Base-by-base conservation (phyloP, 2,797 vertebrate genomes). In the Cirrhinus molitorella region DNA sequence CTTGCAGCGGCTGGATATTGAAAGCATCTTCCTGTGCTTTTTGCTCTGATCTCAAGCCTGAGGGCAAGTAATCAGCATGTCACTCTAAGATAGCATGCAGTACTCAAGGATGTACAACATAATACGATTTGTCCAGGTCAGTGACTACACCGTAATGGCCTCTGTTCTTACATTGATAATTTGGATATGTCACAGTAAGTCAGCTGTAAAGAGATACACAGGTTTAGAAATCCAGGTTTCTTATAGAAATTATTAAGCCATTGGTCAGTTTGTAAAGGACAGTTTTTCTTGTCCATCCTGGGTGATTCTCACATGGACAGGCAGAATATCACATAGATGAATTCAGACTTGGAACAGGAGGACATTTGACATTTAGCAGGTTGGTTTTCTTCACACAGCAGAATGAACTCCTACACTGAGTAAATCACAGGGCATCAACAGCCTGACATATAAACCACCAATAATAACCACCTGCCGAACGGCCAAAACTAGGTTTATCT, bases 311-410 rank as follows among this genome's bases (percentile, higher is more conserved):
- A 73, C 72, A 80, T 71, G 67, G 72, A 65, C 55, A 78, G 23
- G 34, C 79, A 65, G 40, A 68, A 81, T 75, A 67, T 65, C 81
- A 84, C 79, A 73, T 28, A 43, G 34, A 82, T 78, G 31, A 83
- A 93, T 92, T 93, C 92, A 93, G 90, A 88, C 87, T 88, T 81
- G 84, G 91, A 93, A 93, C 94, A 95, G 93, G 94, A 93, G 92
- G 93, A 91, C 91, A 85, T 55, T 86, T 95, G 94, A 95, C 93
- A 95, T 95, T 95, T 94, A 94, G 91, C 93, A 94, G 92, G 93
- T 94, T 93, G 89, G 91, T 81, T 89, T 94, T 92, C 91, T 94
- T 95, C 94, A 94, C 94, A 94, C 93, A 91, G 89, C 93, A 93
- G 76, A 94, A 92, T 80, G 91, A 91, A 94, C 94, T 93, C 94